Base-by-base conservation (phyloP, 2,888 invertebrate genomes). In the Dolomedes plantarius region DNA sequence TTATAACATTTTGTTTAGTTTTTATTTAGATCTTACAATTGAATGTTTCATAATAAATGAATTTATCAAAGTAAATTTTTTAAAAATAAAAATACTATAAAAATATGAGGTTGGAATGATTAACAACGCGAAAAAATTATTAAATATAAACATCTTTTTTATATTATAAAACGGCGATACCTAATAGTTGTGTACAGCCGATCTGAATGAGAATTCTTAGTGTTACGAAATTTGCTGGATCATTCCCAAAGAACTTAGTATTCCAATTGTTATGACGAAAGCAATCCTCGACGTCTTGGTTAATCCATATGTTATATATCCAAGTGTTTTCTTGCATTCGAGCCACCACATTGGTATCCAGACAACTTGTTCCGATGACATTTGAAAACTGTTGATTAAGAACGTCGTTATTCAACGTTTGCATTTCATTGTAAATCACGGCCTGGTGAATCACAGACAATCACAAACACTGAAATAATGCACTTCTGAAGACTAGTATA, bases 221-320 rank as follows among this genome's bases (percentile, higher is more conserved):
- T 16, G 23, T 73, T 80, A 65, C 72, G 72, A 64, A 80, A 80
- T 29, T 36, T 41, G 13, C 50, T 80, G 80, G 73, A 80, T 65
- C 32, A 32, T 46, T 73, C 67, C 65, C 73, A 80, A 80, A 23
- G 64, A 36, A 29, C 73, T 31, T 41, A 23, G 50, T 80, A 73
- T 65, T 80, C 79, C 65, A 73, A 46, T 80, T 65, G 71, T 62
- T 62, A 69, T 62, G 62, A 71, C 71, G 64, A 28, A 19, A 29
- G 62, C 69, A 31, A 32, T 3, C 32, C 5, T 67, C 32, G 32
- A n/a, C 5, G 7, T 5, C 16, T 11, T 5, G 16, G 29, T 65
- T 29, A 65, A 27, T 67, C 67, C 67, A 23, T 5, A 19, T 19
- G 56, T 6, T 23, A 23, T 23, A 56, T 23, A 56, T 56, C 23